Evolutionary conservation across 1,140 invertebrate species (phyloP).

Genomic region (Drosophila ercepeae): DNA sequence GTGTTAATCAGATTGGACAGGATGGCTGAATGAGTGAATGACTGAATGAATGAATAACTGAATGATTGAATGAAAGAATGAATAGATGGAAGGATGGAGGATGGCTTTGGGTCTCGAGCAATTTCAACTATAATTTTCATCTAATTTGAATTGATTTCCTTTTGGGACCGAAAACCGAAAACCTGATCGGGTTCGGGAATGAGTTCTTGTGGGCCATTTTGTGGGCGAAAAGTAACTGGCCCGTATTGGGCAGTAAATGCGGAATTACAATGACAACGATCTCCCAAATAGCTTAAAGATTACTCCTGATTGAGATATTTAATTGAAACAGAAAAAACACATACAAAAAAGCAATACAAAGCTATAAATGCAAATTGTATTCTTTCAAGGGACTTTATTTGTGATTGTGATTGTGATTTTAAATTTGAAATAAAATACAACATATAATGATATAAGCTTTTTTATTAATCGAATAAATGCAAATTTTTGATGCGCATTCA

Average conservation of each 20-base stretch:
- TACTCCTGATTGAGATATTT: constrained; percentile 6
- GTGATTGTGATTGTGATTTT: too few species aligned
- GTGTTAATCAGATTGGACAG: constrained; percentile 43
- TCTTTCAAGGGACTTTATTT: too few species aligned
- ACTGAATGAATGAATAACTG: neutral
- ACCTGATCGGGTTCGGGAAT: constrained; percentile 42
- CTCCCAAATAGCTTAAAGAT: neutral
- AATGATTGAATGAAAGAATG: too few species aligned
- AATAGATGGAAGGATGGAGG: neutral
- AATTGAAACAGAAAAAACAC: neutral
- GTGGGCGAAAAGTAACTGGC: constrained; percentile 1
- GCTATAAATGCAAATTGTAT: too few species aligned
- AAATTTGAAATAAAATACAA: too few species aligned
- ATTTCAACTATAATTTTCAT: constrained; percentile 53
- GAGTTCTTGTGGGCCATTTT: constrained; percentile 1
- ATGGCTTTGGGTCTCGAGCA: neutral
- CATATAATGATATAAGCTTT: too few species aligned
- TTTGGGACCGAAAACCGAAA: constrained; percentile 14
- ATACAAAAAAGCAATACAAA: neutral
- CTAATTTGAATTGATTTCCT: constrained; percentile 51
- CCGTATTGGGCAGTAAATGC: neutral
- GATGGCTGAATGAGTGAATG: neutral
- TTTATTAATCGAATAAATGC: too few species aligned
- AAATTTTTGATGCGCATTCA: neutral
- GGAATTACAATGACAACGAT: constrained; percentile 3